phyloP scores from a whole-genome alignment of 2,113 vertebrate genomes.

The Caranx melampygus region DNA sequence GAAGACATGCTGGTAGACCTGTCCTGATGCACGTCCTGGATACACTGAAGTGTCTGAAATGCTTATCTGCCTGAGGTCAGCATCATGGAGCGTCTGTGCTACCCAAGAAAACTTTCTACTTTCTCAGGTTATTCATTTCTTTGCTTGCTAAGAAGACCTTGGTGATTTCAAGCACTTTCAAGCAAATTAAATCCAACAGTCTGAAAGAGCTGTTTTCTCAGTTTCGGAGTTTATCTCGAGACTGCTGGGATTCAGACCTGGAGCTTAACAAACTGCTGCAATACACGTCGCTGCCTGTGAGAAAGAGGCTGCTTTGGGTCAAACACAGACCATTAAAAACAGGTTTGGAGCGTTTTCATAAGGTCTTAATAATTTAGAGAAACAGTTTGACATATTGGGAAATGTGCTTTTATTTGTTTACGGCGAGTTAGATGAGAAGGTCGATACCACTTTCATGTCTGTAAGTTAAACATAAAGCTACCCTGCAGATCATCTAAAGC shows the following conservation, averaged over 20 bases:
- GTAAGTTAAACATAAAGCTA: no score
- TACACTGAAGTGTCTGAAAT: conserved; percentile 30
- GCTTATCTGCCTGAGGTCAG: conserved; percentile 49
- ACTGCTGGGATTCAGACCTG: conserved; percentile 25
- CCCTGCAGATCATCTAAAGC: background rate
- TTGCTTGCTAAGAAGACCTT: conserved; percentile 41
- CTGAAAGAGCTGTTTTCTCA: conserved; percentile 15
- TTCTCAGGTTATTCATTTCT: conserved; percentile 59
- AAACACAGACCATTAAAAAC: no score
- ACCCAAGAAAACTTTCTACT: conserved; percentile 36
- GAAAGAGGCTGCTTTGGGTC: background rate
- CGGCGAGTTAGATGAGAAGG: no score
- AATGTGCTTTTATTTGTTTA: no score
- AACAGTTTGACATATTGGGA: no score
- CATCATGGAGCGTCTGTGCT: conserved; percentile 8
- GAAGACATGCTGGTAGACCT: conserved; percentile 40
- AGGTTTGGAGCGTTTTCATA: no score
- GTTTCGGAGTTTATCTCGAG: conserved; percentile 6
- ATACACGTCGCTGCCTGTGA: background rate
- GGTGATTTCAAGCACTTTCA: conserved; percentile 17
- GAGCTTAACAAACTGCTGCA: background rate
- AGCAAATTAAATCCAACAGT: conserved; percentile 49
- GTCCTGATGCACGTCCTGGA: conserved; percentile 33
- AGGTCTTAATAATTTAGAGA: no score
- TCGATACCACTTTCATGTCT: no score